Conservation (phyloP, 2,888 invertebrate species). For the Troilus luridus region DNA sequence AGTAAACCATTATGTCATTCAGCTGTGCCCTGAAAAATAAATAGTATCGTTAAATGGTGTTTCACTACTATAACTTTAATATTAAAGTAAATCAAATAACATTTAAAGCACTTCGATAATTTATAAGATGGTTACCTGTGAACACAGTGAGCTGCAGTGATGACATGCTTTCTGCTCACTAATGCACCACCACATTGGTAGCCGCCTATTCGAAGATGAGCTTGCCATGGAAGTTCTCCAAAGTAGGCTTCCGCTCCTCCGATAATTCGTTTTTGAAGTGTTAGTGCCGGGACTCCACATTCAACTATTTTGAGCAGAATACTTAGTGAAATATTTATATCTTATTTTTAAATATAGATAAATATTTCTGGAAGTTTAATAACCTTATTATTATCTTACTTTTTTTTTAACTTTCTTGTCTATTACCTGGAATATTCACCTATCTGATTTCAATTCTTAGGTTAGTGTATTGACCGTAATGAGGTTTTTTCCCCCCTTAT, state of each 20-base stretch:
- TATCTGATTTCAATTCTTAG: too few relatives aligned
- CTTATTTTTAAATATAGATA: too few relatives aligned
- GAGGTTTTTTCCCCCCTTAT: too few relatives aligned
- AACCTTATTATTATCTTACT: too few relatives aligned
- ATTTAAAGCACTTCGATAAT: conserved; percentile 26
- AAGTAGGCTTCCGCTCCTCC: conserved; percentile 84
- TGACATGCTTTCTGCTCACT: conserved; percentile 80
- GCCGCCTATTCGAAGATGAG: conserved; percentile 85
- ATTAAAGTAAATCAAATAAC: not conserved
- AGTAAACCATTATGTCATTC: conserved; percentile 81
- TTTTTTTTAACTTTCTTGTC: too few relatives aligned
- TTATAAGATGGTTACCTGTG: conserved; percentile 70
- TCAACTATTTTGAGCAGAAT: conserved; percentile 68
- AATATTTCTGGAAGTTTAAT: too few relatives aligned
- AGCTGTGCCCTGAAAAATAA: conserved; percentile 74
- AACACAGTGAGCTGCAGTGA: conserved; percentile 88
- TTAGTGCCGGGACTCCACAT: conserved; percentile 78
- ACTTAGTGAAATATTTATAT: not conserved
- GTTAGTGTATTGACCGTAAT: too few relatives aligned
- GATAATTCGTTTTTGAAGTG: conserved; percentile 81
- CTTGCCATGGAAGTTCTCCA: conserved; percentile 89
- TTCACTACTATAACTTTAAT: not conserved
- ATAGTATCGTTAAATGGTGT: not conserved
- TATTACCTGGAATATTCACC: too few relatives aligned
- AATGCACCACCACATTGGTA: conserved; percentile 89